phyloP scores from a whole-genome alignment of 2,888 invertebrate species.

The Tinea pellionella region DNA sequence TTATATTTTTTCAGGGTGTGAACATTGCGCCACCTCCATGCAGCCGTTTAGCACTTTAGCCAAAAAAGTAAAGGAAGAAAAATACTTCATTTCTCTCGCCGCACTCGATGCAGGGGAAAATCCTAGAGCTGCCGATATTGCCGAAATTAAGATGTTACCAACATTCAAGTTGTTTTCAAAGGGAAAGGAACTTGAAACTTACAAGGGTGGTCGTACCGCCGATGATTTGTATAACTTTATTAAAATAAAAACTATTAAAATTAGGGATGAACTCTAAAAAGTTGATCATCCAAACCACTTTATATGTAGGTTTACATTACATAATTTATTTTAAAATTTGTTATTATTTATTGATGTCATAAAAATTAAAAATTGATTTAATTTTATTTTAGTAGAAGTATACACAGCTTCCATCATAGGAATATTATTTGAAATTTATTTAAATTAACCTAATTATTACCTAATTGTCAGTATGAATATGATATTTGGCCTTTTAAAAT shows the following conservation, averaged over 20 bases:
- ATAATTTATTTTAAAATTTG: not conserved
- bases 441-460: too few species aligned
- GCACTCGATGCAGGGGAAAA: constrained; percentile 77
- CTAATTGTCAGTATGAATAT: too few species aligned
- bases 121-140: constrained; percentile 66
- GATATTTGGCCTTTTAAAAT: too few species aligned
- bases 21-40: constrained; percentile 76
- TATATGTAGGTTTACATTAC: not conserved
- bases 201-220: constrained; percentile 64
- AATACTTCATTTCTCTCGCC: constrained; percentile 44
- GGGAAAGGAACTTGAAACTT: constrained; percentile 65
- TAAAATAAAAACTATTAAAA: constrained; percentile 30
- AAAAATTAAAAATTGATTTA: too few species aligned
- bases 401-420: too few species aligned
- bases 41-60: constrained; percentile 73
- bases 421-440: too few species aligned
- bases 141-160: constrained; percentile 74
- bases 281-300: not conserved
- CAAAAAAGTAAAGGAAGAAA: constrained; percentile 37
- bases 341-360: not conserved
- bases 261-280: constrained; percentile 53
- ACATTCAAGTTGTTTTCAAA: constrained; percentile 73
- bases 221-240: constrained; percentile 68
- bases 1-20: constrained; percentile 77
- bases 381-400: too few species aligned